phyloP scores from a whole-genome alignment of 92 coral and sea anemone species.

The Phenganax stokvisi region DNA sequence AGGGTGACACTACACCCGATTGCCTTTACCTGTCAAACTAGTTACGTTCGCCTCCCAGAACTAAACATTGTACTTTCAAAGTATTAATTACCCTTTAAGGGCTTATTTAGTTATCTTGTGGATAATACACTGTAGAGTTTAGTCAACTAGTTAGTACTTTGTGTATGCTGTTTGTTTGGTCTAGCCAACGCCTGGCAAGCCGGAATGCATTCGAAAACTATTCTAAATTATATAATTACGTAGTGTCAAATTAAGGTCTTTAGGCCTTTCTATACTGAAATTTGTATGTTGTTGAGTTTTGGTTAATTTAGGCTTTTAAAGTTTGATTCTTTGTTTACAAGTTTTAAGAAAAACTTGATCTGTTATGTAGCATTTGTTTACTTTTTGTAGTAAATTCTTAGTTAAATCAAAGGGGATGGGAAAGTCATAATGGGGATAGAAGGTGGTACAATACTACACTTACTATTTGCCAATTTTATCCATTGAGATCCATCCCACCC shows the following conservation, averaged over 20 bases:
- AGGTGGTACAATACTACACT: neutral
- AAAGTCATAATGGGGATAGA: neutral
- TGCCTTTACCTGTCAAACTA: too few species aligned
- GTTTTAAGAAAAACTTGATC: neutral
- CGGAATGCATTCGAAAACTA: too few species aligned
- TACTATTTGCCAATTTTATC: neutral
- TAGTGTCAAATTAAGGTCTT: neutral
- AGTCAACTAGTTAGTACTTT: too few species aligned
- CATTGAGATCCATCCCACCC: neutral
- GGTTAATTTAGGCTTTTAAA: neutral
- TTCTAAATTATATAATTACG: too few species aligned
- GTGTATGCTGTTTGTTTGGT: too few species aligned
- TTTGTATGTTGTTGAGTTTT: neutral
- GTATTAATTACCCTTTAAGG: slow-evolving; percentile 4
- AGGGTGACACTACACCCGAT: too few species aligned
- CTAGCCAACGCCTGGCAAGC: too few species aligned
- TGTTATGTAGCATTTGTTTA: neutral
- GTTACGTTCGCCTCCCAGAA: slow-evolving; percentile 2
- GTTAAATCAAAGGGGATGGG: neutral
- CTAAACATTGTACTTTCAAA: neutral
- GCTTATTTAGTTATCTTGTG: neutral
- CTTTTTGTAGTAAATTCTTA: neutral
- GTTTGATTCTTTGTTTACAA: neutral
- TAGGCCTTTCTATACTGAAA: neutral
- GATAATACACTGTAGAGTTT: neutral